Evolutionary conservation across 2,888 invertebrate genomes (phyloP), one percentile per base, ranked within the genome.

Genomic region (Coleophora flavipennella): DNA sequence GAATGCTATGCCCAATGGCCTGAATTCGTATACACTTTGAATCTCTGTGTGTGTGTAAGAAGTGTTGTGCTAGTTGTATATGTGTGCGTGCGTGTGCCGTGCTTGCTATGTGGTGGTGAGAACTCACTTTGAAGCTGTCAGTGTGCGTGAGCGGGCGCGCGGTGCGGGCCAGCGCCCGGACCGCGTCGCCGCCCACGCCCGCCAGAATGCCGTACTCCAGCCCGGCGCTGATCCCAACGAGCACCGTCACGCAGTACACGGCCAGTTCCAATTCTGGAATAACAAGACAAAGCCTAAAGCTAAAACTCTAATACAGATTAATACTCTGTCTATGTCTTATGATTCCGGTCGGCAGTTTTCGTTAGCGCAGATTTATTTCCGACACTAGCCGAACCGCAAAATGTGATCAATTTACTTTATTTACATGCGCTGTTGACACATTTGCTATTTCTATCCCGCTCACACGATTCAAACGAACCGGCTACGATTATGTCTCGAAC

Each of bases 181-280:
- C 49, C 0, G 90, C 76, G 66, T 94, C 95, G 1, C 90, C 78
- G 0, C 80, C 86, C 13, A 93, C 89, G 10, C 95, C 95, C 44
- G 89, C 86, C 35, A 92, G 73, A 56, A 97, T 95, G 38, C 96
- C 96, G 65, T 91, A 91, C 86, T 96, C 94, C 46, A 95, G 79
- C 0, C 50, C 93, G 51, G 91, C 70, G 36, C 88, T 72, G 32
- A 93, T 67, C 41, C 95, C 95, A 9, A 89, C 85, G 2, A 89
- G 49, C 49, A 94, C 90, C 0, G 96, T 95, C 2, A 88, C 84
- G 3, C 86, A 12, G 56, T 92, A 77, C 42, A 76, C 72, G 0
- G 38, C 1, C 8, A 80, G 46, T 57, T 80, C 76, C 3, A 60
- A 4, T 42, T 76, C 81, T 81, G 55, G n/a, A n/a, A n/a, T n/a